Evolutionary conservation across 2,113 vertebrate genomes (phyloP).

Genomic region (Aphelocoma coerulescens): DNA sequence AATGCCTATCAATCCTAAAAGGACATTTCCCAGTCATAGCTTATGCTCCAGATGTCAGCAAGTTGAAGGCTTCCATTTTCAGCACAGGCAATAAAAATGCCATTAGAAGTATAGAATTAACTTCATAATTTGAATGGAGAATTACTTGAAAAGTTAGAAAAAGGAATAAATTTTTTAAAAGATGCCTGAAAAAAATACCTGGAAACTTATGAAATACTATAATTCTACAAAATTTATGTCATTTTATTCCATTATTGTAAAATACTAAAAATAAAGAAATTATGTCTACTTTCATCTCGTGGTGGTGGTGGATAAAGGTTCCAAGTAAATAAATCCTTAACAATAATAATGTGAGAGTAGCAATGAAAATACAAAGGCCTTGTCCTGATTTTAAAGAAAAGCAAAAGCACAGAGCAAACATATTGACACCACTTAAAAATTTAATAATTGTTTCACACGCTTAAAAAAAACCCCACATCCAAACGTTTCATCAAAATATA

Average conservation of each 20-base stretch:
- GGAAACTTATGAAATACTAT: not conserved
- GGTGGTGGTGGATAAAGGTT: not conserved
- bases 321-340: not conserved
- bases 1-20: not conserved
- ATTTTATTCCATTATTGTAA: not conserved
- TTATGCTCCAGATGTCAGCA: not conserved
- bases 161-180: not conserved
- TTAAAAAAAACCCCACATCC: not conserved
- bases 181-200: accelerated
- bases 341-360: not conserved
- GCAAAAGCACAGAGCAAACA: not conserved
- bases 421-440: not conserved
- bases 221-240: accelerated
- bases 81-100: not conserved
- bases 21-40: not conserved
- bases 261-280: not conserved
- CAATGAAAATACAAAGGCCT: not conserved
- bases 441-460: not conserved
- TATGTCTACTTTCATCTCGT: not conserved
- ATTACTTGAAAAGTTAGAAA: not conserved
- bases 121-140: not conserved
- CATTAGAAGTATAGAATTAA: not conserved
- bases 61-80: not conserved
- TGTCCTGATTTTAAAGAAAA: not conserved
- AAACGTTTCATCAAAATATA: not conserved